Evolutionary conservation across 2,888 invertebrate species (phyloP), one percentile per base, ranked within the genome.

Genomic region (Melipona beecheii): DNA sequence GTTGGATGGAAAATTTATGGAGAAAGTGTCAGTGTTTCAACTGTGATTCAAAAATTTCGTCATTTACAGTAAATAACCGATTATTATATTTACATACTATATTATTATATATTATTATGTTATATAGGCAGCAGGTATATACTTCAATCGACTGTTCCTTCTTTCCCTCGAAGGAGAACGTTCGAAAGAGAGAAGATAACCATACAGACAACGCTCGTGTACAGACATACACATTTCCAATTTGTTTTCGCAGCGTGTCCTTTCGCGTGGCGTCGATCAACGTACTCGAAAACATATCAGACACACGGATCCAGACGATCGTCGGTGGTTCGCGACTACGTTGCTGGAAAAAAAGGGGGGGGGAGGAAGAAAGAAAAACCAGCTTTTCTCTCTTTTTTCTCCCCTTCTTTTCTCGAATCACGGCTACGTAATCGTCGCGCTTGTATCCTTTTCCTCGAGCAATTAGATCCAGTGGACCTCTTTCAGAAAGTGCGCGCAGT

Each of bases 401-500:
- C 24, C 19, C n/a, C 19, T 31, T 49, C n/a, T 27, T 27, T 60
- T 31, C 50, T 3, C 66, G 68, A 54, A 83, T 74, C 75, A 64
- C 77, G 62, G 60, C n/a, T 21, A 77, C 80, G 71, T 80, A 81
- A 86, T 80, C 77, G 77, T 73, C 69, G 72, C 72, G 80, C 83
- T 80, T 75, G 77, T 77, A 71, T 75, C 82, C 83, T 75, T 83
- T 80, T 78, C 58, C 79, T 66, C 83, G 68, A 76, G 86, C 86
- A 85, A 85, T 86, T 86, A 86, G 85, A 80, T 82, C 64, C 76
- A 60, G 82, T 71, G 82, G 74, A 74, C 68, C 58, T 74, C 75
- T 82, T 79, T 79, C 79, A 82, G 66, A 50, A 49, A 65, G 36
- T 31, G 49, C 52, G 78, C 65, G 73, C 65, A 58, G 58, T 77